Base-by-base conservation (phyloP, 2,888 invertebrate genomes). In the Pheosia gnoma region DNA sequence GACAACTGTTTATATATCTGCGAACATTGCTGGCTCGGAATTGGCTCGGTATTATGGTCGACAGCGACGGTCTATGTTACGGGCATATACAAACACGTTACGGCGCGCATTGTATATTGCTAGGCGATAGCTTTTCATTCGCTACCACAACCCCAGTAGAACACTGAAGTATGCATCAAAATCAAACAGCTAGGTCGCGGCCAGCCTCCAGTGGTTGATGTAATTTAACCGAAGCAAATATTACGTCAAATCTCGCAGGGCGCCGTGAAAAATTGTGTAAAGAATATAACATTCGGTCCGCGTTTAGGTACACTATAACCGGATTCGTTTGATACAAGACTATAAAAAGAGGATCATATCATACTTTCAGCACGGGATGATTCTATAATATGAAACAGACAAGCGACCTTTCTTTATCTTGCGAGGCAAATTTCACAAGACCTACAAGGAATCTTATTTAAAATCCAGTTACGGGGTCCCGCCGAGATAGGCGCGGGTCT, bases 331-430 rank as follows among this genome's bases (percentile, higher is more conserved):
- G 82, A 84, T 82, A 83, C 81, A 81, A 78, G 75, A 79, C 81
- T 81, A 86, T 88, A 88, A 89, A 89, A 83, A 86, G 83, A 79
- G 82, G 87, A 86, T 88, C 84, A 86, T 84, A 87, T 89, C 84
- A 89, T 86, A 86, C 81, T 87, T 84, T 79, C 80, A 82, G 78
- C 86, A 84, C 82, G 82, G 81, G 84, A 83, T 85, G 87, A 87
- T 90, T 87, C 86, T 88, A 86, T 84, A 86, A 85, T 85, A 88
- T 81, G 87, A 87, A 86, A 85, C 85, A 87, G 85, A 85, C 84
- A 85, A 84, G 86, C 85, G 91, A 91, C 93, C 93, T 91, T 92
- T 90, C 89, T 92, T 93, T 93, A 93, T 93, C 93, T 89, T 85
- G 87, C 83, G n/a, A 88, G 84, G 89, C 88, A 90, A 93, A 93